phyloP scores from a whole-genome alignment of 2,113 vertebrate species.

The Lanius collurio region DNA sequence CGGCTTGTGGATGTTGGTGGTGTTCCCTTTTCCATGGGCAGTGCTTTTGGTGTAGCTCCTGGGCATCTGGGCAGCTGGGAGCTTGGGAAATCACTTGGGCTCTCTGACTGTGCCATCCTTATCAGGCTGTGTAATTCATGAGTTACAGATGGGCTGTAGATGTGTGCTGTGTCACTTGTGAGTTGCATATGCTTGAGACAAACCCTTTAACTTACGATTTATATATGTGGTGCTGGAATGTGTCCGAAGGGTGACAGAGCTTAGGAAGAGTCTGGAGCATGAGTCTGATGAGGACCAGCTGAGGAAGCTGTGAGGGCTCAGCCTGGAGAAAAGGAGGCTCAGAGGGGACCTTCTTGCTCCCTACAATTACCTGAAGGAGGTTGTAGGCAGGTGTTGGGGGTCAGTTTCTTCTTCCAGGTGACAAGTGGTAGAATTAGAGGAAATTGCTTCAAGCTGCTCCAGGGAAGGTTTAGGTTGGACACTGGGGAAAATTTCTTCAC shows the following conservation, averaged over 20 bases:
- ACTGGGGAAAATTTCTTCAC: not conserved
- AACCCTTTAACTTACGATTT: not conserved
- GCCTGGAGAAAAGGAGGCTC: not conserved
- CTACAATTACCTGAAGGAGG: not conserved
- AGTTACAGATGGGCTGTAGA: not conserved
- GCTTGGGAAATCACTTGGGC: not conserved
- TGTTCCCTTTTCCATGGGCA: not conserved
- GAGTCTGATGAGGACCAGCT: not conserved
- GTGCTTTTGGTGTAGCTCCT: not conserved
- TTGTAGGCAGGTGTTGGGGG: not conserved
- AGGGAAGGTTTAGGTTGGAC: not conserved
- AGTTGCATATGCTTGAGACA: not conserved
- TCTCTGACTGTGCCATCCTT: not conserved
- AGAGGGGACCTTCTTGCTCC: not conserved
- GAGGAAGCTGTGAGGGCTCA: not conserved
- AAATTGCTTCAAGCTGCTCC: not conserved
- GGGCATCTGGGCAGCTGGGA: not conserved
- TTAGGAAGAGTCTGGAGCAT: not conserved
- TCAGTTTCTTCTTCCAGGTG: not conserved
- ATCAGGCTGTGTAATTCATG: not conserved
- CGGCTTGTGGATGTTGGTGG: fast-evolving
- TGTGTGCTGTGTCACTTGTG: not conserved
- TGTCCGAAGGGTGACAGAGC: not conserved
- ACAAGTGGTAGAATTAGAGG: not conserved
- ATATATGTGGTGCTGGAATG: not conserved